These are phyloP conservation scores for Kradibia gibbosae DNA, from an alignment of 1,140 invertebrate genomes.

Conservation along the genomic window DNA sequence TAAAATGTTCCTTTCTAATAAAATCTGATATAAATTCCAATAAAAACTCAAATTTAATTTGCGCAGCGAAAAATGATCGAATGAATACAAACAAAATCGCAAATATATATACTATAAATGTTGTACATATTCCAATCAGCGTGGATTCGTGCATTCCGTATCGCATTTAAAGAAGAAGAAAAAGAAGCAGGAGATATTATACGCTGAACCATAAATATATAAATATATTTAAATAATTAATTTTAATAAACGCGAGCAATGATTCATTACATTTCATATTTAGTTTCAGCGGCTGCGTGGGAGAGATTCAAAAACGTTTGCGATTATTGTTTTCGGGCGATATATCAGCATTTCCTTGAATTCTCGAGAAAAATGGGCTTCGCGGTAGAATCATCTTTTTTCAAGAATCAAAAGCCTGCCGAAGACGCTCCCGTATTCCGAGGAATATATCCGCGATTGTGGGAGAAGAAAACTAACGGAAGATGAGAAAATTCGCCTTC, in stretches of 20 bases:
- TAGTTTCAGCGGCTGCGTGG: background rate
- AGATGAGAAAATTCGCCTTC: background rate
- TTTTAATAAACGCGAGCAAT: background rate
- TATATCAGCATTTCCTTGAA: conserved; percentile 1
- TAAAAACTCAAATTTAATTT: too few species aligned
- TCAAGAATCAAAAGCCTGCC: background rate
- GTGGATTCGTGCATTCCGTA: too few species aligned
- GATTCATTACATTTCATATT: background rate
- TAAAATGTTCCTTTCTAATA: too few species aligned
- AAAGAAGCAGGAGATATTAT: too few species aligned
- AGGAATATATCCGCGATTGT: background rate
- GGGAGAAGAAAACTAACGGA: background rate
- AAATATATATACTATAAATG: too few species aligned
- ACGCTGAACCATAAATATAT: too few species aligned
- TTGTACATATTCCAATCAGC: too few species aligned
- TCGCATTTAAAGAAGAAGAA: too few species aligned
- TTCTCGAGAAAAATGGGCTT: background rate
- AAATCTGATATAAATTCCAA: too few species aligned
- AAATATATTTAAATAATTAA: too few species aligned
- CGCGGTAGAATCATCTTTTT: background rate
- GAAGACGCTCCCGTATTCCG: background rate
- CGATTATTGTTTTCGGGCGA: background rate
- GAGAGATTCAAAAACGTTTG: background rate
- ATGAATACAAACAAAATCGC: too few species aligned
- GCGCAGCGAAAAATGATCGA: too few species aligned